Conservation (phyloP, 1,140 invertebrate genomes). For the Holotrichia oblita region DNA sequence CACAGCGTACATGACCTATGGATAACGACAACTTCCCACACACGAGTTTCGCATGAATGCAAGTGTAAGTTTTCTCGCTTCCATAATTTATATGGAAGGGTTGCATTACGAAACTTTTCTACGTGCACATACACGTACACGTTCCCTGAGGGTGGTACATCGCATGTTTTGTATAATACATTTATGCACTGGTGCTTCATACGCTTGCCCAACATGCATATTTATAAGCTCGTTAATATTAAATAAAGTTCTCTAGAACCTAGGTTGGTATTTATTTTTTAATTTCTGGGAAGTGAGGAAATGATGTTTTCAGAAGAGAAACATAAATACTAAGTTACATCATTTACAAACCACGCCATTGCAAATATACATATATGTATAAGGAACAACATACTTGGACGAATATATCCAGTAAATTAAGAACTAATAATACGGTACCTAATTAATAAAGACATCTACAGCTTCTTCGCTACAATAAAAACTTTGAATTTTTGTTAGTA, state of each 20-base stretch:
- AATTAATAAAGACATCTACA: too few relatives aligned
- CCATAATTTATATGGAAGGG: neutral
- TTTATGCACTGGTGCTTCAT: neutral
- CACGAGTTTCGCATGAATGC: neutral
- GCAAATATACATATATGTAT: too few relatives aligned
- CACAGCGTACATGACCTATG: neutral
- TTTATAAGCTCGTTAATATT: constrained; percentile 18
- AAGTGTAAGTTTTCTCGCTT: constrained; percentile 16
- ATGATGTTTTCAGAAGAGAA: too few relatives aligned
- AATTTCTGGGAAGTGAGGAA: too few relatives aligned
- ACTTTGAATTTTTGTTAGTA: too few relatives aligned
- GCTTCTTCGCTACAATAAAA: too few relatives aligned
- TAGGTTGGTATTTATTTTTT: too few relatives aligned
- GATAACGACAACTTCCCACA: constrained; percentile 4
- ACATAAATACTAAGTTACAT: too few relatives aligned
- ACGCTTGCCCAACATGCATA: neutral
- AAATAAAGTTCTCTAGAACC: neutral
- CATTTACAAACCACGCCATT: too few relatives aligned
- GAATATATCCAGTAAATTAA: too few relatives aligned
- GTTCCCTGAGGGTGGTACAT: neutral
- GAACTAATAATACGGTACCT: too few relatives aligned
- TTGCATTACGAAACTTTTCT: neutral
- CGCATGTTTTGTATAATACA: constrained; percentile 1
- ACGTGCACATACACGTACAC: neutral
- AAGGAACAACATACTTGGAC: too few relatives aligned